Base-by-base conservation (phyloP, 2,113 vertebrate species). In the Dermatemys mawii region DNA sequence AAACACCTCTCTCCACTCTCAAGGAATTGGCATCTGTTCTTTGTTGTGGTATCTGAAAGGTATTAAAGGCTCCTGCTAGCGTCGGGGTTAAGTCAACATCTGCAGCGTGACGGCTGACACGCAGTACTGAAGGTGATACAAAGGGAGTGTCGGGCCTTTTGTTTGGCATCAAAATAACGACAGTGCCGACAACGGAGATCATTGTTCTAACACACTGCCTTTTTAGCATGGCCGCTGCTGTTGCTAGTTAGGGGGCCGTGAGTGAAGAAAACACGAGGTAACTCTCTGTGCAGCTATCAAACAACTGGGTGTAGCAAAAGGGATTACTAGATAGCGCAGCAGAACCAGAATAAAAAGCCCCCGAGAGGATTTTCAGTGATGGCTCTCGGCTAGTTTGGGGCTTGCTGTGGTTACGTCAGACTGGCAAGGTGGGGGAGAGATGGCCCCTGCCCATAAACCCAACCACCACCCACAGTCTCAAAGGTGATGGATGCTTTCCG, bases 41-140 rank as follows among this genome's bases (percentile, higher is more conserved):
- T 97, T 97, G 94, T 96, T 96, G 93, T 83, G 57, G 51, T 73
- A 41, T 92, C 94, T 92, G 89, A 95, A 96, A 95, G 17, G 5
- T 82, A 96, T 97, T 97, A 95, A 81, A 95, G 95, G 78, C 95
- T 85, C 95, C 90, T 93, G 91, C 92, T 88, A 89, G 89, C 91
- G 73, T 60, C 19, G 0, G 73, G 63, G 87, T 75, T 91, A 95
- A 97, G 92, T 95, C 95, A 97, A 97, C 97, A 94, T 94, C 95
- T 97, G 89, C 89, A 94, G 78, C 90, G 93, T 91, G 93, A 96
- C 96, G 95, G 94, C 93, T 96, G 92, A 93, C 88, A 92, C 82
- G 67, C 84, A 92, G 32, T 90, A 90, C 86, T 95, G 97, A 96
- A 97, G 94, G 95, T 96, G 95, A 95, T 87, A 50, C 75, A 82